Evolutionary conservation across 2,797 vertebrate species (phyloP).

Genomic region (Anomalospiza imberbis): DNA sequence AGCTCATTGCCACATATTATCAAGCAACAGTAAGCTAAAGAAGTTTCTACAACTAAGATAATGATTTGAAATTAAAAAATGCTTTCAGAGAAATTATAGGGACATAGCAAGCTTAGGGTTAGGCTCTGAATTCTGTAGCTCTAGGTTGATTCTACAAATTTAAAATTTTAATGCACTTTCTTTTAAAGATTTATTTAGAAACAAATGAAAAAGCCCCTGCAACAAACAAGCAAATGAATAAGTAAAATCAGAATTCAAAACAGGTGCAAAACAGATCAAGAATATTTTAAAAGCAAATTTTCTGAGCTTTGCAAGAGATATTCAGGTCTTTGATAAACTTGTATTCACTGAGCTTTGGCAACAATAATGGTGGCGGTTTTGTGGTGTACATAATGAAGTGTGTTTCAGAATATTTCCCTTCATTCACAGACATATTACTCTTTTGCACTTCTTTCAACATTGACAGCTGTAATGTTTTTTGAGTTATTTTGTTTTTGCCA

Average conservation of each 20-base stretch:
- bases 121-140: neutral
- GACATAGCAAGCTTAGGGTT: neutral
- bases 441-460: neutral
- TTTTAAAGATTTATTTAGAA: neutral
- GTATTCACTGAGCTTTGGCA: neutral
- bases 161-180: neutral
- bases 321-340: neutral
- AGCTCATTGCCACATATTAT: neutral
- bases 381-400: neutral
- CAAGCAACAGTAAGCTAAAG: neutral
- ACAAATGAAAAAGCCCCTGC: neutral
- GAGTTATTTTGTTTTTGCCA: neutral
- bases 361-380: neutral
- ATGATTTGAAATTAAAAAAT: neutral
- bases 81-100: neutral
- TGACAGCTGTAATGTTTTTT: neutral
- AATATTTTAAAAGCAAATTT: neutral
- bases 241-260: neutral
- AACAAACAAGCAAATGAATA: neutral
- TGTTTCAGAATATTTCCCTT: neutral
- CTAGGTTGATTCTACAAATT: neutral
- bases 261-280: neutral
- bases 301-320: neutral
- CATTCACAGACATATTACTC: neutral
- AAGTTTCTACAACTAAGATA: neutral